These are phyloP conservation scores for Micromesistius poutassou DNA, from an alignment of 2,797 vertebrate genomes.

Conservation along the genomic window DNA sequence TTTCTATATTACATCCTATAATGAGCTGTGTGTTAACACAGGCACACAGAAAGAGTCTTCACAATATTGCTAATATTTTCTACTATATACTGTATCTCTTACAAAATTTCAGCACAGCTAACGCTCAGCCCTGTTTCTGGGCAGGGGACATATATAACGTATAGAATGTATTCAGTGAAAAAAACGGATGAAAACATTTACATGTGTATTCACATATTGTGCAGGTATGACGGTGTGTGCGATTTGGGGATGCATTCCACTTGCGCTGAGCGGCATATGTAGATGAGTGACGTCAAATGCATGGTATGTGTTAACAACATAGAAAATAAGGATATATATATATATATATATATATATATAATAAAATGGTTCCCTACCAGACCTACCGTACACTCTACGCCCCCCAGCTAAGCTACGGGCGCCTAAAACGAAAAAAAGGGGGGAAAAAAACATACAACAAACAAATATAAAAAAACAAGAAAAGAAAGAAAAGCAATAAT, in stretches of 20 bases:
- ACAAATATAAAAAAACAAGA: conserved; percentile 49
- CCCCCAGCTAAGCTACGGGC: conserved; percentile 79
- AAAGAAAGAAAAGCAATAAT: conserved; percentile 60
- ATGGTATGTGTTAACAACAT: conserved; percentile 66
- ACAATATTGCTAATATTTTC: background rate
- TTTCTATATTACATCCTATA: conserved; percentile 28
- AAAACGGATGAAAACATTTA: conserved; percentile 64
- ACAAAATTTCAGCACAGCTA: conserved; percentile 2
- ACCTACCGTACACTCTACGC: conserved; percentile 82
- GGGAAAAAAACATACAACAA: conserved; percentile 14
- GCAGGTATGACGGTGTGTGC: conserved; percentile 47
- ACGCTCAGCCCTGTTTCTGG: conserved; percentile 18
- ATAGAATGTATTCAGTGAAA: conserved; percentile 44
- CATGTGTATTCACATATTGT: conserved; percentile 51
- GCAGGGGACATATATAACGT: conserved; percentile 23
- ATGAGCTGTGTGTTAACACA: conserved; percentile 41
- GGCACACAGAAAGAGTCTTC: conserved; percentile 28
- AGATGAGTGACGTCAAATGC: conserved; percentile 64
- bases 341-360: conserved; percentile 1
- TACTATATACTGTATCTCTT: background rate
- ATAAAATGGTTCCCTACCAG: conserved; percentile 74
- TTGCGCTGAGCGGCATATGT: conserved; percentile 53
- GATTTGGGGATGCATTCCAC: conserved; percentile 46
- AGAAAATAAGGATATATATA: conserved; percentile 63
- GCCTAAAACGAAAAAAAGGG: conserved; percentile 67